These are phyloP conservation scores for Lampris megalopsis DNA, from an alignment of 2,113 vertebrate genomes.

Conservation along the genomic window DNA sequence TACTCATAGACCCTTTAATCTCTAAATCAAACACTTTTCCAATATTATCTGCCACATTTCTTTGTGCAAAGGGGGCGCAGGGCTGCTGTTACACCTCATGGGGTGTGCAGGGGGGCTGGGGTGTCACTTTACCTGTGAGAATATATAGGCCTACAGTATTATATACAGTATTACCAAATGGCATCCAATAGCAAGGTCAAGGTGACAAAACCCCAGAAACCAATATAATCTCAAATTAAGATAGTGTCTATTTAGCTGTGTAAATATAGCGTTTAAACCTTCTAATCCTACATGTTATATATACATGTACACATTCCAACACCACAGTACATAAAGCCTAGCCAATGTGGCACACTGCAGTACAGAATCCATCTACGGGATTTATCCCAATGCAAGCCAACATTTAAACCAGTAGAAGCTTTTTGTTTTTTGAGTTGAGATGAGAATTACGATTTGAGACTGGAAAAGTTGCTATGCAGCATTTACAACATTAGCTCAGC, in stretches of 20 bases:
- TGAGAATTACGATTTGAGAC: not conserved
- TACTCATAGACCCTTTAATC: too few species aligned
- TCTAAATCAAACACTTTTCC: too few species aligned
- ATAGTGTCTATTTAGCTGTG: not conserved
- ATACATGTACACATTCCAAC: not conserved
- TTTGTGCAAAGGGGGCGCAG: not conserved
- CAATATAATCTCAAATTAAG: slow-evolving; percentile 1
- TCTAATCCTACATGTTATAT: slow-evolving; percentile 2
- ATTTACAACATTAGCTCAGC: slow-evolving; percentile 1
- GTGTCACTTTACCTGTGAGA: not conserved
- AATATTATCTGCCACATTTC: too few species aligned
- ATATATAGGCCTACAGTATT: not conserved
- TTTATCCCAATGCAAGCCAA: too few species aligned
- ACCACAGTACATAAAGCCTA: too few species aligned
- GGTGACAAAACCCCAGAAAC: slow-evolving; percentile 28
- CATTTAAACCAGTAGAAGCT: too few species aligned
- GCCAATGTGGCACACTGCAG: not conserved
- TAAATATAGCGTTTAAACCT: slow-evolving; percentile 7
- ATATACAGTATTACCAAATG: not conserved
- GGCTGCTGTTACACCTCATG: not conserved
- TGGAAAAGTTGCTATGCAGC: slow-evolving; percentile 2
- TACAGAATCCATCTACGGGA: not conserved
- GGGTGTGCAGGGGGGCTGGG: not conserved
- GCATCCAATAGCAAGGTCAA: slow-evolving; percentile 15
- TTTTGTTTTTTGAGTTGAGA: too few species aligned